A percentile compares a stretch with the other conserved stretches of the same genome.
Evolutionary conservation across 2,797 vertebrate genomes (phyloP).

Genomic region (Miichthys miiuy): DNA sequence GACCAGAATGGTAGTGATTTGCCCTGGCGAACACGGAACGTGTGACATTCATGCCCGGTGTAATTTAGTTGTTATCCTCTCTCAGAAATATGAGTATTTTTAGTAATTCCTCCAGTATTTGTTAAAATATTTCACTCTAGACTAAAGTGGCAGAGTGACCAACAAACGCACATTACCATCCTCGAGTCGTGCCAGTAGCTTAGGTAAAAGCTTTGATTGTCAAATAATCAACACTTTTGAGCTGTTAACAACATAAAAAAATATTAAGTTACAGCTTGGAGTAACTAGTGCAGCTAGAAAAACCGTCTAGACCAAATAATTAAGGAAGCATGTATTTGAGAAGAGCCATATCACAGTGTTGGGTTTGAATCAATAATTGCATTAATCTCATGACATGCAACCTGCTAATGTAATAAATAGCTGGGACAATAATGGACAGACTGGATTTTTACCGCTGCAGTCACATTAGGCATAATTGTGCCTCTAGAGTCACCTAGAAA

Average conservation of each 20-base stretch:
- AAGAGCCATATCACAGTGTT: conserved; percentile 14
- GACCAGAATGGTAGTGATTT: too few species aligned
- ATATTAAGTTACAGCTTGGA: neutral
- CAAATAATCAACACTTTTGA: neutral
- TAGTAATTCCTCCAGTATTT: neutral
- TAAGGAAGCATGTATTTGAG: conserved; percentile 1
- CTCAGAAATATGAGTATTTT: neutral
- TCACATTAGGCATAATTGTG: conserved; percentile 42
- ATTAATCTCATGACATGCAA: conserved; percentile 51
- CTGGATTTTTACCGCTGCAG: conserved; percentile 39
- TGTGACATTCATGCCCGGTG: too few species aligned
- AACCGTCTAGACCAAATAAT: conserved; percentile 18
- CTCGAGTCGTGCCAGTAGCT: neutral
- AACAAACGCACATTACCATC: neutral
- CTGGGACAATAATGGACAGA: conserved; percentile 53
- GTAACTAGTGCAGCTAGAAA: neutral
- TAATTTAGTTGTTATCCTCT: too few species aligned
- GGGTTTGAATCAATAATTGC: conserved; percentile 49
- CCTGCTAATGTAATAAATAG: conserved; percentile 60
- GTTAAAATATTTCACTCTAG: neutral
- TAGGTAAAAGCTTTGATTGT: neutral
- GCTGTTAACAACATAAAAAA: neutral
- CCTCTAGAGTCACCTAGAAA: conserved; percentile 21
- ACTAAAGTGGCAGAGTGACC: neutral
- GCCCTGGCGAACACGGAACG: too few species aligned